Evolutionary conservation across 2,797 vertebrate genomes (phyloP), one percentile per base, ranked within the genome.

Genomic region (Amphiprion clarkii): DNA sequence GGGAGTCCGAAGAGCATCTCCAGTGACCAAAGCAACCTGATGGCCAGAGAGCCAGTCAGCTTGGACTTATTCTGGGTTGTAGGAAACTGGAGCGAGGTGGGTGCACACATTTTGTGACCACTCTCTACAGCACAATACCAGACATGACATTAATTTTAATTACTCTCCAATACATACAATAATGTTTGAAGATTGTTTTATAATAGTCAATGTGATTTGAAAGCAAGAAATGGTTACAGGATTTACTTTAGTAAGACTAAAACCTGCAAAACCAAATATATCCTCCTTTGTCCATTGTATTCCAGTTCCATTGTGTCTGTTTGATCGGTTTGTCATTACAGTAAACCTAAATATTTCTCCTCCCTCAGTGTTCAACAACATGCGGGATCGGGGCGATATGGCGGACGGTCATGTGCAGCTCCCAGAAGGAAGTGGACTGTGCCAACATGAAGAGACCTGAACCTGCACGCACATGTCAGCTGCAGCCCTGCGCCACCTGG

Each of bases 71-170:
- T 89, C 85, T 99, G 98, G 98, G 81, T 95, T 78, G 94, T 95
- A 58, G 97, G 97, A 19, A 97, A 97, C 90, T 99, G 97, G 97
- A 98, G 96, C 68, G 95, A 97, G 93, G 97, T 97, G 88, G 78
- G 94, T 66, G 2, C 25, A 76, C 6, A 59, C 9, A 27, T 57
- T 76, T 78, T 25, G 61, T 44, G 1, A 46, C 9, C 7, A 4
- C 16, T 67, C 33, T 56, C 33, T 9, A 31, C 78, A 72, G 8
- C 14, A 53, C 19, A 17, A 48, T 19, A 6, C 16, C 46, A n/a
- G 44, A 42, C 40, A 12, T 42, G 13, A 14, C 11, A 4, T 42
- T 40, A 40, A 40, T 42, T 42, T 42, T 42, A 3, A 33, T 6
- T 6, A 6, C 5, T 33, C 4, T 64, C 10, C 21, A 65, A 40